These are phyloP conservation scores for Rhinopithecus roxellana DNA, from an alignment of 2,113 vertebrate species.

Conservation along the genomic window DNA sequence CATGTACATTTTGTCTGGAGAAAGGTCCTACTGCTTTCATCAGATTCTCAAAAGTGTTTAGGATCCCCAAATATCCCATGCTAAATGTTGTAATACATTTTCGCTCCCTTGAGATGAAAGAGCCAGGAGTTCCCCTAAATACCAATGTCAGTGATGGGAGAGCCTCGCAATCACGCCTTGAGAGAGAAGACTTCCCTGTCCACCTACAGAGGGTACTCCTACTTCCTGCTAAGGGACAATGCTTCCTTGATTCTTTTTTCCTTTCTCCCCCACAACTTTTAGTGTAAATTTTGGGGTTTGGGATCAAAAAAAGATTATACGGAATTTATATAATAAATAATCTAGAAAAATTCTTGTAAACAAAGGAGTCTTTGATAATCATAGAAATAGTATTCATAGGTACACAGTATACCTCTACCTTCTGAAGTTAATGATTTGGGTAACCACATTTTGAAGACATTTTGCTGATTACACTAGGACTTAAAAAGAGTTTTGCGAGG, in stretches of 20 bases:
- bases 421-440: not conserved
- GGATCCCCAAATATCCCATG: not conserved
- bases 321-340: not conserved
- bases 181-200: not conserved
- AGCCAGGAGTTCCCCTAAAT: not conserved
- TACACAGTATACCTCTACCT: not conserved
- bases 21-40: not conserved
- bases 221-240: not conserved
- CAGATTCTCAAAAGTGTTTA: not conserved
- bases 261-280: not conserved
- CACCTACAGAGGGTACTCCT: not conserved
- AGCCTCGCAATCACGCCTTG: not conserved
- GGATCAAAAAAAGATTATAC: not conserved
- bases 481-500: not conserved
- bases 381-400: not conserved
- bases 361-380: not conserved
- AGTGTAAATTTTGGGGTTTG: not conserved
- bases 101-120: not conserved
- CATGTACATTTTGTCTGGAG: not conserved
- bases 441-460: conserved; percentile 29
- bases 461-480: not conserved
- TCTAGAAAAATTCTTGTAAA: not conserved
- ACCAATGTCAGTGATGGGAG: not conserved
- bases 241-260: not conserved
- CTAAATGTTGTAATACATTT: not conserved